A percentile compares a stretch with the other conserved stretches of the same genome.
phyloP scores from a whole-genome alignment of 2,797 vertebrate species.

The Lemur catta region DNA sequence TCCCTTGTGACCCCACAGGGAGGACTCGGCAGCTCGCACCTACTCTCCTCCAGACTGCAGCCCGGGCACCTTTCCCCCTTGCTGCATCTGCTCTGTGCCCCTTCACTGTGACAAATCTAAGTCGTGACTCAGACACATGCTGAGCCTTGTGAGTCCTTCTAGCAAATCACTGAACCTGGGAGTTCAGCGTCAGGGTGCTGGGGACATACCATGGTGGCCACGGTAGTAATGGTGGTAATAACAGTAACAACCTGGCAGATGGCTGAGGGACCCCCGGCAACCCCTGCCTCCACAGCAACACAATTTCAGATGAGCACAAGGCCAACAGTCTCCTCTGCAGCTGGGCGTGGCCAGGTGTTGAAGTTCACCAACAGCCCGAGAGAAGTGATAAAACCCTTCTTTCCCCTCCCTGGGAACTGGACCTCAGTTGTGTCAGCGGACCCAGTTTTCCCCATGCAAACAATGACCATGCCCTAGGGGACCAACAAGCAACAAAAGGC shows the following conservation, averaged over 20 bases:
- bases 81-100: background rate
- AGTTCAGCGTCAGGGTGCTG: background rate
- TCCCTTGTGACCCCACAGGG: background rate
- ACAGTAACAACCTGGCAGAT: background rate
- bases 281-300: background rate
- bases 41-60: background rate
- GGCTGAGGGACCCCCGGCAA: background rate
- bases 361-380: background rate
- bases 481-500: background rate
- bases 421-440: no score
- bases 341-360: background rate
- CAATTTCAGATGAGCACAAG: rapidly evolving
- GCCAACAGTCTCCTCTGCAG: background rate
- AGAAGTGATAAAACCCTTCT: no score
- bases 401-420: background rate
- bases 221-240: rapidly evolving
- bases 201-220: background rate
- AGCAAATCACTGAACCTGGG: background rate
- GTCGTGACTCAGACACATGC: rapidly evolving
- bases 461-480: background rate
- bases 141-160: background rate
- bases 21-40: rapidly evolving
- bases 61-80: rapidly evolving
- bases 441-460: background rate
- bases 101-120: background rate